A percentile compares a stretch with the other conserved stretches of the same genome.
These are phyloP conservation scores for Anas georgica DNA, from an alignment of 2,797 vertebrate genomes.

Conservation along the genomic window DNA sequence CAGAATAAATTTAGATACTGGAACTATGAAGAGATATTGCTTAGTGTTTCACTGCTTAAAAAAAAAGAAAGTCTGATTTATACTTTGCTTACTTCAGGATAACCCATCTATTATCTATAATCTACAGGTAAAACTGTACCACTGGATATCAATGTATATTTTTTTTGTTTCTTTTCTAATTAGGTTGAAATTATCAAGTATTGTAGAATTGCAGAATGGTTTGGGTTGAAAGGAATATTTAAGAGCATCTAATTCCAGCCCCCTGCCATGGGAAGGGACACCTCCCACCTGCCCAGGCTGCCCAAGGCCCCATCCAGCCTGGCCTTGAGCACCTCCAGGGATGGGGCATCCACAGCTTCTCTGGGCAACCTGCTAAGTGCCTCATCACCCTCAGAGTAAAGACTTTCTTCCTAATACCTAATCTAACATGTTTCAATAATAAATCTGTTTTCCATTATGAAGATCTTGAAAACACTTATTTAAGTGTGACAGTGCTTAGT, in stretches of 20 bases:
- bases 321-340: too few species aligned
- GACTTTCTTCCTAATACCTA: background rate
- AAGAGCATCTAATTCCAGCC: background rate
- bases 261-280: background rate
- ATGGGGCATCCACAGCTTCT: background rate
- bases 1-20: background rate
- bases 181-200: background rate
- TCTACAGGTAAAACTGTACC: background rate
- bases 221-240: background rate
- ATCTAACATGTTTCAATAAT: background rate
- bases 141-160: background rate
- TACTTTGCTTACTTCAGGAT: background rate
- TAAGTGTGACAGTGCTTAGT: background rate
- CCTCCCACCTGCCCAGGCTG: background rate
- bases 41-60: background rate
- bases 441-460: background rate
- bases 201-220: background rate
- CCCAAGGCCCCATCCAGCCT: background rate
- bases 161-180: background rate
- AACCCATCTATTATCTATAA: background rate
- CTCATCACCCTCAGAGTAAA: background rate
- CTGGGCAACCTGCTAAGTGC: background rate
- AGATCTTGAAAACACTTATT: background rate
- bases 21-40: background rate
- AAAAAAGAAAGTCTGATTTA: background rate